phyloP scores from a whole-genome alignment of 2,888 invertebrate species.

The Heterodera filipjevi region DNA sequence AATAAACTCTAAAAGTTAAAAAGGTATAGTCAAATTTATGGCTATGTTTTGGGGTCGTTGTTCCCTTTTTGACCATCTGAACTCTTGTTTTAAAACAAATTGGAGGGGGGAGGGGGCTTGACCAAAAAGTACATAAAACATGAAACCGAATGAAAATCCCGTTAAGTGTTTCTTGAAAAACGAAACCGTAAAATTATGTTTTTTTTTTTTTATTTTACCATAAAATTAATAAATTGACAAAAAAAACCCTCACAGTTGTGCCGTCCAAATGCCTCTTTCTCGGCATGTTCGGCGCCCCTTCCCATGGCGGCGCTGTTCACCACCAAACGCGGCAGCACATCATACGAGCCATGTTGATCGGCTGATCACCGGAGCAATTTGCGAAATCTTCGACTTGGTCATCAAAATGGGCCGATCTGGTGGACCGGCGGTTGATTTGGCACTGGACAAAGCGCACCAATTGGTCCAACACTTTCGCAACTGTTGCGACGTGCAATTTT shows the following conservation, averaged over 20 bases:
- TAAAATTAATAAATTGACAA: too few species aligned
- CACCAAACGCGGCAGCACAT: neutral
- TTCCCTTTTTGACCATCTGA: too few species aligned
- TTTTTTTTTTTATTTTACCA: too few species aligned
- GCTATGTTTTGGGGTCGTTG: too few species aligned
- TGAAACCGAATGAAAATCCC: too few species aligned
- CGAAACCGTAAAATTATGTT: too few species aligned
- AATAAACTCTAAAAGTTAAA: too few species aligned
- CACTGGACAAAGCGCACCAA: neutral
- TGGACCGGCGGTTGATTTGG: neutral
- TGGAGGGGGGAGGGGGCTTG: too few species aligned
- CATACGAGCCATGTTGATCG: neutral
- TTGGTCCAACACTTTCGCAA: neutral
- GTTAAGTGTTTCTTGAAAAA: too few species aligned
- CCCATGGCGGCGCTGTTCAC: neutral
- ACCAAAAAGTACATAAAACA: too few species aligned
- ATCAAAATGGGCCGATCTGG: neutral
- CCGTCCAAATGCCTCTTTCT: constrained; percentile 2
- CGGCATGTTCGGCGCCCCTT: neutral
- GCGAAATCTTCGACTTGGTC: neutral
- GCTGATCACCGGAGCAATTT: neutral
- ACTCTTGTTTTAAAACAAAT: too few species aligned
- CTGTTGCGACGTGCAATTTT: neutral
- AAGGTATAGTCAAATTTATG: too few species aligned
- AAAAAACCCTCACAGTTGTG: neutral